Base-by-base conservation (phyloP, 2,113 vertebrate species). In the Carassius carassius region DNA sequence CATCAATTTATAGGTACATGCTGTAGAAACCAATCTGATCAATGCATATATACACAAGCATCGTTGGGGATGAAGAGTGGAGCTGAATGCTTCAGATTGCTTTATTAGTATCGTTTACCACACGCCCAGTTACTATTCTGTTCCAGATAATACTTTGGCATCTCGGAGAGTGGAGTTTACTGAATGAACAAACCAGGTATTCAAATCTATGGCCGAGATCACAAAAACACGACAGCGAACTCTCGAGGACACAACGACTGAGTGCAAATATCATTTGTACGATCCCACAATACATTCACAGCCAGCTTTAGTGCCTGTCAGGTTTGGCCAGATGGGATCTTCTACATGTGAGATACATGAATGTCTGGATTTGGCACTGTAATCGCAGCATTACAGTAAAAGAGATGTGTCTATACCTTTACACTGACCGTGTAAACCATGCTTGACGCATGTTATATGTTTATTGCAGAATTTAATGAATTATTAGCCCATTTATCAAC, bases 1-100 rank as follows among this genome's bases (percentile, higher is more conserved):
- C 95, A 94, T 89, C 87, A 75, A 90, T 78, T 92, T 93, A 90
- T 94, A 92, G 91, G 86, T 92, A 90, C 97, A 96, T 97, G 97
- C 97, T 95, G 89, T 93, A 95, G 89, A 91, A 92, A 56, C 90
- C 94, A 86, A 87, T 91, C 81, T 87, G 89, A 79, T 87, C 56
- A 78, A 91, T 92, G 93, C 91, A 92, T 92, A 90, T 90, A 87
- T 92, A 91, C 90, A 93, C 87, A 70, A 89, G 77, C 89, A 58
- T 35, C 76, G 51, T 72, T 79, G 70, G 84, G 72, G 83, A 73
- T 58, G 77, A 29, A 73, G 37, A 86, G 72, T 58, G 79, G 41
- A 47, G 86, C 77, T 62, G 60, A 84, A 84, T 86, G 75, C 86
- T 84, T 85, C 81, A 78, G 74, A 81, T 90, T 47, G 49, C 78